Base-by-base conservation (phyloP, 2,113 vertebrate genomes). In the Hymenochirus boettgeri region DNA sequence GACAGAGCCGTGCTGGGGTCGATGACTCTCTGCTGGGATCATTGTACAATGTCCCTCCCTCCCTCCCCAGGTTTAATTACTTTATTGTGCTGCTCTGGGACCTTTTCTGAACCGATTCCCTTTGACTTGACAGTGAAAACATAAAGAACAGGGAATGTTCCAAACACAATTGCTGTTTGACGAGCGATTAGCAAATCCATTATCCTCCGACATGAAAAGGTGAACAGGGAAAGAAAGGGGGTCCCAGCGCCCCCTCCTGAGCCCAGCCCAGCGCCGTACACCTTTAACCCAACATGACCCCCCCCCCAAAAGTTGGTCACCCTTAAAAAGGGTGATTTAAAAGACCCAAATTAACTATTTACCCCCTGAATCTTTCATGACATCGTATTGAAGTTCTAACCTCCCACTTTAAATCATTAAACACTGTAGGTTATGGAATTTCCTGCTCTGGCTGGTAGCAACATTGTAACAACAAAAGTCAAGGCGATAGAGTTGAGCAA, bases 131-230 rank as follows among this genome's bases (percentile, higher is more conserved):
- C 21, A 21, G 9, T 48, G 18, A 48, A 7, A 21, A 48, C 15
- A 65, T 26, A 65, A 56, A 57, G 33, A 46, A 45, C 5, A 31
- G 33, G 22, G 19, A 50, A 31, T 25, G 7, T 48, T 29, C n/a
- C 26, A 15, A 12, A 27, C 54, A 47, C 60, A 37, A 62, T 57
- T 35, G 12, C 31, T 39, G 23, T 55, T 62, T 70, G 42, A 57
- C 24, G 53, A 57, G 19, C 6, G 42, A 62, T 42, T 50, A 57
- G 45, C 33, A 57, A 26, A 22, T n/a, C 53, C 23, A 39, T 57
- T 50, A 57, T n/a, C 25, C 62, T 51, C 26, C n/a, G 4, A 22
- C 25, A 42, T 37, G 23, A 61, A 57, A 51, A 70, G 33, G 27
- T 45, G 47, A 7, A 10, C 17, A 25, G 31, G 37, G 13, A n/a